A percentile compares a stretch with the other conserved stretches of the same genome.
Evolutionary conservation across 2,113 vertebrate species (phyloP).

Genomic region (Chloroceryle aenea): DNA sequence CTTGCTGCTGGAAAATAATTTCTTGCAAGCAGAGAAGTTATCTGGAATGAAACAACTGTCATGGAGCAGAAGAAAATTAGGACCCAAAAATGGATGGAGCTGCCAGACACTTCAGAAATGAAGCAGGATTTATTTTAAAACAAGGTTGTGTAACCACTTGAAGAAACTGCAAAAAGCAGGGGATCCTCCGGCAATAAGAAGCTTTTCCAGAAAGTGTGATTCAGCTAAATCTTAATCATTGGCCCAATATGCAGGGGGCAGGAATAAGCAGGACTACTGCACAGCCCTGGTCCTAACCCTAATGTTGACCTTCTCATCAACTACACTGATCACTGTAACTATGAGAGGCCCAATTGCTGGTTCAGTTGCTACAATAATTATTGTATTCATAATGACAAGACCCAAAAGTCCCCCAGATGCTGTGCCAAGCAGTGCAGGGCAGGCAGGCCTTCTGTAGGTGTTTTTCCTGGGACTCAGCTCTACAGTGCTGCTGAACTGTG

Average conservation of each 20-base stretch:
- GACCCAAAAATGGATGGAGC: not conserved
- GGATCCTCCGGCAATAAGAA: slow-evolving; percentile 12
- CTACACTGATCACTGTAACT: not conserved
- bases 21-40: not conserved
- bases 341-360: fast-evolving
- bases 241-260: not conserved
- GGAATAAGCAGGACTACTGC: not conserved
- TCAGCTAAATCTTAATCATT: not conserved
- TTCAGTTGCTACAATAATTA: not conserved
- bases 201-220: slow-evolving; percentile 10
- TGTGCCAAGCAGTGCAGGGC: not conserved
- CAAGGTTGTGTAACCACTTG: slow-evolving; percentile 36
- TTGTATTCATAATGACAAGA: not conserved
- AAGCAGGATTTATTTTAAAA: slow-evolving; percentile 58
- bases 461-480: not conserved
- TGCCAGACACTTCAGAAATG: slow-evolving; percentile 43
- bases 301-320: not conserved
- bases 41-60: not conserved
- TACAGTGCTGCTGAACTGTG: not conserved
- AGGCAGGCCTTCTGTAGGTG: not conserved
- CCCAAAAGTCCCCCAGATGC: fast-evolving
- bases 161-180: slow-evolving; percentile 9
- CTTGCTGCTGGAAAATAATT: fast-evolving
- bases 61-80: slow-evolving; percentile 5
- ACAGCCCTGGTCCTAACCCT: not conserved